Evolutionary conservation across 2,113 vertebrate species (phyloP), one percentile per base, ranked within the genome.

Genomic region (Alaudala cheleensis): DNA sequence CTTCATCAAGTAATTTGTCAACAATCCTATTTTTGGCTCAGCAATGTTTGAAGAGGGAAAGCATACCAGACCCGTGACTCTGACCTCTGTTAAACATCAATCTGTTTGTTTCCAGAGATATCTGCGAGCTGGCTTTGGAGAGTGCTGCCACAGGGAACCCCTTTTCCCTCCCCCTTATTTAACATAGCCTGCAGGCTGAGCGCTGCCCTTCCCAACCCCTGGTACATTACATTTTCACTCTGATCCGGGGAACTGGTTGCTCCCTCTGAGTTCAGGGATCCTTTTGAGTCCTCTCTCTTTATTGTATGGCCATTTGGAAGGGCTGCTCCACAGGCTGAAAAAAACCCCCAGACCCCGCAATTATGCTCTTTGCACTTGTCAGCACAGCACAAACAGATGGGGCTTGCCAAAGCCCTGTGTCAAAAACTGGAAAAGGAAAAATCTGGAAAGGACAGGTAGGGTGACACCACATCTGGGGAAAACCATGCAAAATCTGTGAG

Each of bases 221-320:
- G 72, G 29, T 66, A 82, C 81, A 2, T 98, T 98, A 98, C 98
- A 47, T 97, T 98, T 97, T 98, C 98, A 53, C 84, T 71, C 80
- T 97, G 98, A 70, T 98, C 98, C 1, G 87, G 94, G 33, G 97
- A 98, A 88, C 95, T 39, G 3, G 95, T 84, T 56, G 84, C 72
- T 66, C 96, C 97, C 53, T 98, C 98, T 1, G 98, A 98, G 62
- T 98, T 98, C 78, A 99, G 96, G n/a, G 99, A 99, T 65, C 98
- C 93, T 94, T 98, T 98, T 2, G 99, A 99, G 97, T 99, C 99
- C 50, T 99, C 99, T 92, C 98, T 97, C 81, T 98, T 98, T 39
- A 99, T 97, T 11, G 93, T 22, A 13, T 98, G 98, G 74, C 99
- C 99, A 37, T 99, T 99, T 85, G 98, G 98, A 94, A 98, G 95